phyloP scores from a whole-genome alignment of 2,888 invertebrate genomes.

The Drosophila ustulata region DNA sequence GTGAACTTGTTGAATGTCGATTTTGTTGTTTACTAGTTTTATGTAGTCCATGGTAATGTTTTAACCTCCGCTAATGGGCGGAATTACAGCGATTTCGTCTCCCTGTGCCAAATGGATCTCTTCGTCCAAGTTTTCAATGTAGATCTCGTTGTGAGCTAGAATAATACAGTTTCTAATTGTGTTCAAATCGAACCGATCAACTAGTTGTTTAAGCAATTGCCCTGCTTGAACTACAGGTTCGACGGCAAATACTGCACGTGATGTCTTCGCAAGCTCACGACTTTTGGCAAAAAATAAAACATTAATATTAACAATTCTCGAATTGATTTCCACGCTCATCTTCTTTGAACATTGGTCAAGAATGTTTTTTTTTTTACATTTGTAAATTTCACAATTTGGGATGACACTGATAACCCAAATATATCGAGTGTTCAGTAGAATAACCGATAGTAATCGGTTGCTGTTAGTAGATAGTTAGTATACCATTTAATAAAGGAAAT shows the following conservation, averaged over 20 bases:
- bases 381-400: not conserved
- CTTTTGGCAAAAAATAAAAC: conserved; percentile 93
- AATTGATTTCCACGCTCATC: conserved; percentile 21
- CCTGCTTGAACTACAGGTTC: conserved; percentile 86
- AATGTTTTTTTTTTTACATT: not conserved
- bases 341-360: conserved; percentile 4
- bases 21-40: conserved; percentile 88
- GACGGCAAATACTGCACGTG: conserved; percentile 86
- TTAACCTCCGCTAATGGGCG: conserved; percentile 97
- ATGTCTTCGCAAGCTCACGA: conserved; percentile 91
- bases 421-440: not conserved
- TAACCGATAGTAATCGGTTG: too few species aligned
- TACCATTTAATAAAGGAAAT: too few species aligned
- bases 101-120: conserved; percentile 87
- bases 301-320: conserved; percentile 18
- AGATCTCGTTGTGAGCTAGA: conserved; percentile 93
- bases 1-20: conserved; percentile 89
- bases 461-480: too few species aligned
- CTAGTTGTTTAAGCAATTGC: conserved; percentile 88
- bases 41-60: conserved; percentile 88
- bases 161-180: conserved; percentile 90
- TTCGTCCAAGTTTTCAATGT: conserved; percentile 87
- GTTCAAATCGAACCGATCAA: conserved; percentile 88
- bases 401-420: not conserved
- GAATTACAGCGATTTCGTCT: conserved; percentile 96